Evolutionary conservation across 1,140 invertebrate species (phyloP), one percentile per base, ranked within the genome.

Genomic region (Drosophila parabipectinata): DNA sequence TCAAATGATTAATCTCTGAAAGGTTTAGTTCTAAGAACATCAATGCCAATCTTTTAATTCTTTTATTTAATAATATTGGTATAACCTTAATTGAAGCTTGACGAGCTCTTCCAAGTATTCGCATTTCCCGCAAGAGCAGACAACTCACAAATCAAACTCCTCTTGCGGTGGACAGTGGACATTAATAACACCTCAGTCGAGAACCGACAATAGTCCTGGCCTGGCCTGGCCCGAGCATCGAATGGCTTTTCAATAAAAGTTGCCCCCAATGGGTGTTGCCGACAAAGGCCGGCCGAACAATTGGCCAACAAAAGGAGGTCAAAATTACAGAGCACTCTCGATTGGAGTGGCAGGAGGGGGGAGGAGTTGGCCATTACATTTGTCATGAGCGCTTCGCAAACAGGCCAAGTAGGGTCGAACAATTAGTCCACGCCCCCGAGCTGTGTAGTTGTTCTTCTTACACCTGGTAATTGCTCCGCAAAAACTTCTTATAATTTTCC

Each of bases 401-500:
- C 62, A 61, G 66, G 66, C 63, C 66, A 69, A 56, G 53, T 7
- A 7, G 26, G 66, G 62, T 62, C 61, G 69, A 78, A 89, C 84
- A 88, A 88, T 88, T 88, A 89, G 84, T 88, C 56, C 57, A 88
- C 83, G 81, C 81, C 79, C 80, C 62, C 63, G 80, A 76, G 64
- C 59, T 53, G 15, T 63, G 55, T 30, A 68, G 26, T 39, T 45
- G 45, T 61, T 67, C 75, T 64, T 63, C 75, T 87, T 87, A 85
- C 82, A 85, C 83, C 83, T 88, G 84, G 83, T 89, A 88, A 88
- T 88, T 89, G 83, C 79, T 83, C 72, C 84, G 82, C 77, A 79
- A 64, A 80, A 83, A 88, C 82, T 78, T 79, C 66, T 50, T 79
- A 79, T 88, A 89, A 88, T 88, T 89, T 87, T 77, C 68, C 82